Conservation (phyloP, 2,888 invertebrate species). For the Thyatira batis region DNA sequence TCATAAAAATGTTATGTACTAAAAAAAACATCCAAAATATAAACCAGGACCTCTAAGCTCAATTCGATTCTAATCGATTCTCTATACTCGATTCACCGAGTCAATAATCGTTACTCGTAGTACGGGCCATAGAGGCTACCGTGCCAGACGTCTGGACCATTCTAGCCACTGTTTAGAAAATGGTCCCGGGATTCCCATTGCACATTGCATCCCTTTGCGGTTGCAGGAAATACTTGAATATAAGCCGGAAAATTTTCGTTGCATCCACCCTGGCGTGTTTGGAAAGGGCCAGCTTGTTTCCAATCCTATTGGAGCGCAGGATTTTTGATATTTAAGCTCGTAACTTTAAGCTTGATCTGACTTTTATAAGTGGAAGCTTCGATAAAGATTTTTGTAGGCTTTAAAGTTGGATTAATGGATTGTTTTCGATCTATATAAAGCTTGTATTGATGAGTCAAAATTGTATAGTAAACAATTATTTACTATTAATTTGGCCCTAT, state of each 20-base stretch:
- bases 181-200: slow-evolving; percentile 47
- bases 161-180: slow-evolving; percentile 44
- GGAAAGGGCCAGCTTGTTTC: not conserved
- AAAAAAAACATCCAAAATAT: too few relatives aligned
- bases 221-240: slow-evolving; percentile 16
- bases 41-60: not conserved
- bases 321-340: not conserved
- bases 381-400: too few relatives aligned
- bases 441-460: too few relatives aligned
- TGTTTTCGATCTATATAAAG: too few relatives aligned
- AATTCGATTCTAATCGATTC: slow-evolving; percentile 1
- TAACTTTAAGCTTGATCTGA: too few relatives aligned
- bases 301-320: not conserved
- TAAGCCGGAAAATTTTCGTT: slow-evolving; percentile 10
- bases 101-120: slow-evolving; percentile 23
- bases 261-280: slow-evolving; percentile 4
- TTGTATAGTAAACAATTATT: too few relatives aligned
- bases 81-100: slow-evolving; percentile 8
- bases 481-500: too few relatives aligned
- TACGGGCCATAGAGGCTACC: slow-evolving; percentile 29
- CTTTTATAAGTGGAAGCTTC: too few relatives aligned
- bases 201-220: slow-evolving; percentile 27
- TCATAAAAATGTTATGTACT: too few relatives aligned
- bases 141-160: slow-evolving; percentile 28
- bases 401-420: too few relatives aligned